These are phyloP conservation scores for Heterodera filipjevi DNA, from an alignment of 2,888 invertebrate genomes.

Conservation along the genomic window DNA sequence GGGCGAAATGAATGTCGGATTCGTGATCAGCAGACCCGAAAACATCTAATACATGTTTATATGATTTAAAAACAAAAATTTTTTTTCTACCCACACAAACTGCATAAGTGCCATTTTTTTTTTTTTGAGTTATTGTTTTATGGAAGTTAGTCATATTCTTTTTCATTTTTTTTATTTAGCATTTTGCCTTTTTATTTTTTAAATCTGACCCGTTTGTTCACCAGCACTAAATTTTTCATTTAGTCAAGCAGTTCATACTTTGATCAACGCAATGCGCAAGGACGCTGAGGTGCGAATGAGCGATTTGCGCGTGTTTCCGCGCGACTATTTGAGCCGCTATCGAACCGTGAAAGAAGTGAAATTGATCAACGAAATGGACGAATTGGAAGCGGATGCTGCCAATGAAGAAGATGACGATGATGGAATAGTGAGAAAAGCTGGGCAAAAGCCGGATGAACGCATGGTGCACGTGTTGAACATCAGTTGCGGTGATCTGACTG, in stretches of 20 bases:
- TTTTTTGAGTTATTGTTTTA: too few relatives aligned
- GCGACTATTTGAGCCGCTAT: constrained; percentile 30
- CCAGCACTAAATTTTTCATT: constrained; percentile 13
- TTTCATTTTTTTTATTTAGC: too few relatives aligned
- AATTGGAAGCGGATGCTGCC: not conserved
- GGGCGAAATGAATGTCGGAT: too few relatives aligned
- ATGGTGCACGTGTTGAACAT: constrained; percentile 29
- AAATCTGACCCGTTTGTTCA: too few relatives aligned
- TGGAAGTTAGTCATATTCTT: too few relatives aligned
- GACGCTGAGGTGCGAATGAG: constrained; percentile 12
- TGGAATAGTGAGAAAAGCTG: not conserved
- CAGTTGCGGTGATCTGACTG: constrained; percentile 32
- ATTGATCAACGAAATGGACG: constrained; percentile 3
- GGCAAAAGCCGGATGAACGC: not conserved
- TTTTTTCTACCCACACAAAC: too few relatives aligned
- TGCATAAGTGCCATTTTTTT: too few relatives aligned
- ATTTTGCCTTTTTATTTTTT: too few relatives aligned
- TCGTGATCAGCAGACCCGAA: too few relatives aligned
- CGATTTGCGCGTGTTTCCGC: constrained; percentile 34
- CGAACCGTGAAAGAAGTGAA: constrained; percentile 26
- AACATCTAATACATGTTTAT: too few relatives aligned
- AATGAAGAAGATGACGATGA: not conserved
- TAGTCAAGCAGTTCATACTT: constrained; percentile 17
- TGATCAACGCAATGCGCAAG: constrained; percentile 1
- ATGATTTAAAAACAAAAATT: too few relatives aligned